A percentile compares a stretch with the other conserved stretches of the same genome.
phyloP scores from a whole-genome alignment of 2,888 invertebrate genomes.

The Morinoia aosen region DNA sequence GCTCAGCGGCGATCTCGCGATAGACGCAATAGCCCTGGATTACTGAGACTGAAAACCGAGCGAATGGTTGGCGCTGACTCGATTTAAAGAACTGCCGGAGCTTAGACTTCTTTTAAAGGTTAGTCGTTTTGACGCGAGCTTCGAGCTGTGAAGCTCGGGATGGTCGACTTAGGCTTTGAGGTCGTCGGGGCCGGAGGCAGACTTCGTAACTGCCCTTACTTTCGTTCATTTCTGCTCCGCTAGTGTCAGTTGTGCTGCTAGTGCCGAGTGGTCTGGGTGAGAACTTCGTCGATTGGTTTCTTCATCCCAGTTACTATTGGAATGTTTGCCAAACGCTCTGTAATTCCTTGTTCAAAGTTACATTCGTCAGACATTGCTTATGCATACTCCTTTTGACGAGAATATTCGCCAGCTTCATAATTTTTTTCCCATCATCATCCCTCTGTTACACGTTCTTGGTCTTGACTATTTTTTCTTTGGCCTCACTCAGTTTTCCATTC shows the following conservation, averaged over 20 bases:
- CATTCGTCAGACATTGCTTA: not conserved
- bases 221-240: not conserved
- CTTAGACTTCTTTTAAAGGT: not conserved
- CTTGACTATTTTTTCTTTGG: too few relatives aligned
- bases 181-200: not conserved
- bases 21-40: conserved; percentile 17
- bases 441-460: too few relatives aligned
- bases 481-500: too few relatives aligned
- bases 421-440: not conserved
- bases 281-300: not conserved
- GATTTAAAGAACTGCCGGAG: conserved; percentile 9
- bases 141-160: not conserved
- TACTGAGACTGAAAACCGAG: conserved; percentile 12
- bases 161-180: not conserved
- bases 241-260: too few relatives aligned
- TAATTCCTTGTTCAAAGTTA: not conserved
- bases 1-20: not conserved
- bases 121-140: conserved; percentile 12
- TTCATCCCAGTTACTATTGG: not conserved
- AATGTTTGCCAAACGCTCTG: not conserved
- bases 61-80: conserved; percentile 9
- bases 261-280: too few relatives aligned
- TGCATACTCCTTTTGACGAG: not conserved
- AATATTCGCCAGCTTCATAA: not conserved
- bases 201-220: not conserved